A percentile compares a stretch with the other conserved stretches of the same genome.
These are phyloP conservation scores for Drosophila ezoana DNA, from an alignment of 2,888 invertebrate genomes.

Conservation along the genomic window DNA sequence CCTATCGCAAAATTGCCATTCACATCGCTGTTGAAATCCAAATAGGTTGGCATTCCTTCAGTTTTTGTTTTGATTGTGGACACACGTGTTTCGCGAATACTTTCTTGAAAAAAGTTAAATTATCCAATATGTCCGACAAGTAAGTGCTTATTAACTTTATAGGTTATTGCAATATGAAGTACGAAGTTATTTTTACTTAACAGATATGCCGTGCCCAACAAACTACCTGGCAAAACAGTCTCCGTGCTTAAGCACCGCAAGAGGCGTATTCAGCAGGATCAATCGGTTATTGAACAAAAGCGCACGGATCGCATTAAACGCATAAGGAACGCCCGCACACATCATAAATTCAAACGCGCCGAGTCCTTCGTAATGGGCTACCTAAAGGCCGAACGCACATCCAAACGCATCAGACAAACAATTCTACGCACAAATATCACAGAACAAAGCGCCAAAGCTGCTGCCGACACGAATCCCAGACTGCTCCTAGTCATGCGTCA, in stretches of 20 bases:
- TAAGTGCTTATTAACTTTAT: slow-evolving; percentile 47
- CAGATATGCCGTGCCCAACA: slow-evolving; percentile 85
- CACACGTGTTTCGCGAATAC: slow-evolving; percentile 63
- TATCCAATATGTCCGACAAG: slow-evolving; percentile 81
- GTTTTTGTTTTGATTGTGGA: slow-evolving; percentile 72
- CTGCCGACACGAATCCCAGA: slow-evolving; percentile 77
- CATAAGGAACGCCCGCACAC: slow-evolving; percentile 64
- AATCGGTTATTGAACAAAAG: slow-evolving; percentile 80
- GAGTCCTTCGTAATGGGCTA: slow-evolving; percentile 84
- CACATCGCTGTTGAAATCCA: slow-evolving; percentile 1
- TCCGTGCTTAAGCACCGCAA: slow-evolving; percentile 84
- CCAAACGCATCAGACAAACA: slow-evolving; percentile 79
- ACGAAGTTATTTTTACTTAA: not conserved
- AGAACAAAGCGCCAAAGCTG: slow-evolving; percentile 57
- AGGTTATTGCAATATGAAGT: not conserved
- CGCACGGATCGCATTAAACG: slow-evolving; percentile 78
- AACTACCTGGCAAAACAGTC: slow-evolving; percentile 84
- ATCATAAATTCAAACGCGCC: slow-evolving; percentile 83
- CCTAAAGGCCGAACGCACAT: slow-evolving; percentile 83
- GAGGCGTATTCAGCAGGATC: slow-evolving; percentile 82
- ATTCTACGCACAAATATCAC: slow-evolving; percentile 77
- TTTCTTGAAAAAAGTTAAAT: slow-evolving; percentile 31
- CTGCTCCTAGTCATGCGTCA: slow-evolving; percentile 83
- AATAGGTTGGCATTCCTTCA: slow-evolving; percentile 44
- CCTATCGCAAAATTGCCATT: slow-evolving; percentile 19